Percentiles rank a stretch among this genome's conserved stretches.
Conservation (phyloP, 35 echinoderm and acorn worm genomes). For the Ophiothrix spiculata region DNA sequence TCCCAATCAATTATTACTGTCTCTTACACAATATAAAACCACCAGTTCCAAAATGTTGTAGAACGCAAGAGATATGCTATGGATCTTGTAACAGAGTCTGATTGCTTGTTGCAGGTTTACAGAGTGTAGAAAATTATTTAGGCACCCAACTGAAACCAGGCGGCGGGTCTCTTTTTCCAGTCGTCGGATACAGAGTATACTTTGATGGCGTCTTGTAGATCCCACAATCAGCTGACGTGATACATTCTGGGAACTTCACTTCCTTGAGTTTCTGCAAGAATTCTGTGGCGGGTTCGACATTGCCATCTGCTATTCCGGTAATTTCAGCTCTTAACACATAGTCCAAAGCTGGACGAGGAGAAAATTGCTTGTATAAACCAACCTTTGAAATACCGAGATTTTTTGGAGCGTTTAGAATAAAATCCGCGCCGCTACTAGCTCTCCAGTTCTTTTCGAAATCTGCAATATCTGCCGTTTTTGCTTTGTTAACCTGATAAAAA, state of each 20-base stretch:
- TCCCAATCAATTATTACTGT: too few species aligned
- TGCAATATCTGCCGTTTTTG: neutral
- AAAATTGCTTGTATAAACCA: conserved; percentile 34
- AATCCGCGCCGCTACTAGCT: conserved; percentile 19
- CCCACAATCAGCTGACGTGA: neutral
- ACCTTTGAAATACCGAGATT: conserved; percentile 23
- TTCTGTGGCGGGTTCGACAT: neutral
- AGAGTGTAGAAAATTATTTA: too few species aligned
- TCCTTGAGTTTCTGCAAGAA: conserved; percentile 20
- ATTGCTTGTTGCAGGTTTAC: too few species aligned
- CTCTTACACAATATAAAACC: too few species aligned
- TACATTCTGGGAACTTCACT: neutral
- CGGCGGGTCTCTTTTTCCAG: conserved; percentile 17
- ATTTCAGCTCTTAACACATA: conserved; percentile 42
- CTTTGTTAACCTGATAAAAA: conserved; percentile 28
- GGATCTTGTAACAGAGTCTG: too few species aligned
- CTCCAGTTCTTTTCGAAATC: conserved; percentile 48
- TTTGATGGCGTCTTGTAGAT: conserved; percentile 27
- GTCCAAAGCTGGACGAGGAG: neutral
- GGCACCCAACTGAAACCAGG: neutral
- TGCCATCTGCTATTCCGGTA: conserved; percentile 4
- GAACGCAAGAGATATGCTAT: too few species aligned
- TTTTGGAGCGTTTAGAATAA: conserved; percentile 41
- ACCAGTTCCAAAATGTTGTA: too few species aligned
- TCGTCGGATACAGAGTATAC: neutral